Conservation (phyloP, 2,888 invertebrate species). For the Myopa testacea region DNA sequence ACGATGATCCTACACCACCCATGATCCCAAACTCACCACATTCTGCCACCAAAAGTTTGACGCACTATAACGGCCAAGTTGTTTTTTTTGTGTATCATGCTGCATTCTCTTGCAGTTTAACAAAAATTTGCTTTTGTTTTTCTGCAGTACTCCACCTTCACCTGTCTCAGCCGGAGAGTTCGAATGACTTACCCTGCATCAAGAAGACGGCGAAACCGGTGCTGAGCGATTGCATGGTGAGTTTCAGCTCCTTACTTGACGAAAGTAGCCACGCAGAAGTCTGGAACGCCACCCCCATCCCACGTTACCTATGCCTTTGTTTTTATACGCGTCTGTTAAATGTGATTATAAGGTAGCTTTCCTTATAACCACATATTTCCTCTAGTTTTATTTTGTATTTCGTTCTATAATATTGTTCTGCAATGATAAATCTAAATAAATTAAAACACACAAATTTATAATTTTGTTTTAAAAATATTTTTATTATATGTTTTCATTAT, state of each 20-base stretch:
- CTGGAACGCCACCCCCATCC: background rate
- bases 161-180: conserved; percentile 52
- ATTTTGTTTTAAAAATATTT: too few relatives aligned
- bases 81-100: conserved; percentile 33
- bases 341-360: too few relatives aligned
- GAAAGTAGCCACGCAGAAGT: conserved; percentile 31
- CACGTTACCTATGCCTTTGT: too few relatives aligned
- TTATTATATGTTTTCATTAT: too few relatives aligned
- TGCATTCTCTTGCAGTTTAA: conserved; percentile 29
- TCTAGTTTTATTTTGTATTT: too few relatives aligned
- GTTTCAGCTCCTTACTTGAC: conserved; percentile 22
- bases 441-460: too few relatives aligned
- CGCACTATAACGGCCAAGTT: background rate
- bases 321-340: too few relatives aligned
- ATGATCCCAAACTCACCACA: conserved; percentile 16
- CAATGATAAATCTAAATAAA: too few relatives aligned
- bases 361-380: too few relatives aligned
- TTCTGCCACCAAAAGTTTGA: background rate
- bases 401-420: too few relatives aligned
- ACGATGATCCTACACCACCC: background rate
- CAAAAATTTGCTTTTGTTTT: conserved; percentile 29
- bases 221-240: conserved; percentile 43
- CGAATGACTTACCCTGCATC: background rate
- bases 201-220: conserved; percentile 10
- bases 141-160: conserved; percentile 38